Percentiles rank a stretch among this genome's conserved stretches.
phyloP scores from a whole-genome alignment of 2,888 invertebrate species.

The Lampropteryx suffumata region DNA sequence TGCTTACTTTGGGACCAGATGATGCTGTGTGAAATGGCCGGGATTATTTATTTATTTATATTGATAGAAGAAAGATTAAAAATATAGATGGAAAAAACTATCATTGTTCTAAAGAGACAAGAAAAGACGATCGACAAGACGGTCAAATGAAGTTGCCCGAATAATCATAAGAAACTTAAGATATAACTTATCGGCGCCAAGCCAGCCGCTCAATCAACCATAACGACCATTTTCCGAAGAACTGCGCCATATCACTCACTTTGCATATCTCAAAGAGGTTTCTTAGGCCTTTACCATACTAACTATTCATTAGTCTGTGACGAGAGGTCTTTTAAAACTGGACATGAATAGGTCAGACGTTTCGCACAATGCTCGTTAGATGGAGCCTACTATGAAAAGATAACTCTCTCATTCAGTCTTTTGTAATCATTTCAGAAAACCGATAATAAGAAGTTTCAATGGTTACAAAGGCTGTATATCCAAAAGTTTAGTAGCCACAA shows the following conservation, averaged over 20 bases:
- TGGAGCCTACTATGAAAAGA: conserved; percentile 15
- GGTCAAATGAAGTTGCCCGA: not conserved
- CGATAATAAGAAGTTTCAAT: conserved; percentile 4
- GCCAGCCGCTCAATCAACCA: conserved; percentile 19
- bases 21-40: no score
- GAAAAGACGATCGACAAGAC: no score
- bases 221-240: conserved; percentile 17
- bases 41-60: no score
- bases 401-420: conserved; percentile 4
- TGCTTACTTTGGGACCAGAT: no score
- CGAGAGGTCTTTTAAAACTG: conserved; percentile 9
- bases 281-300: not conserved
- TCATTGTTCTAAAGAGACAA: no score
- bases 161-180: conserved; percentile 5
- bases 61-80: no score
- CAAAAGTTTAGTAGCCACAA: conserved; percentile 8
- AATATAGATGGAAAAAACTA: no score
- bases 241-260: conserved; percentile 10
- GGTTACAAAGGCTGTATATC: conserved; percentile 7
- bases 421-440: conserved; percentile 8
- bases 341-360: conserved; percentile 10
- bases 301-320: conserved; percentile 10
- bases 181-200: conserved; percentile 17
- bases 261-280: conserved; percentile 1
- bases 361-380: conserved; percentile 10